Percentiles rank a stretch among this genome's conserved stretches.
These are phyloP conservation scores for Epistrophe grossulariae DNA, from an alignment of 2,888 invertebrate genomes.

Conservation along the genomic window DNA sequence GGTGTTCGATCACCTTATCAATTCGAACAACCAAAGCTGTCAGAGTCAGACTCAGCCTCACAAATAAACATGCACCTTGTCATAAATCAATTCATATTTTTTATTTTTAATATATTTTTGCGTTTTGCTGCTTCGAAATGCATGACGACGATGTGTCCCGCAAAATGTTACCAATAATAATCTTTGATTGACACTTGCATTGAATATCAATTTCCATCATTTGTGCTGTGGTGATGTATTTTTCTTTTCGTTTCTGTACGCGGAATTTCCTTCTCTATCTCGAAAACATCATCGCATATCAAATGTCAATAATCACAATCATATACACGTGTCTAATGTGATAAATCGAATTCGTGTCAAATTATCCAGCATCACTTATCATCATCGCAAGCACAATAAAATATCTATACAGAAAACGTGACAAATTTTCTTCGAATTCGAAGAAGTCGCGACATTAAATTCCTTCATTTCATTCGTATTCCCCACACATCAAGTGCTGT, in stretches of 20 bases:
- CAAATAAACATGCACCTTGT: constrained; percentile 57
- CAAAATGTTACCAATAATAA: constrained; percentile 53
- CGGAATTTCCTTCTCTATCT: background rate
- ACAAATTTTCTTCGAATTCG: constrained; percentile 53
- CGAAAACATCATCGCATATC: constrained; percentile 1
- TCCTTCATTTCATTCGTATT: constrained; percentile 23
- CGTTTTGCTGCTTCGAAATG: constrained; percentile 48
- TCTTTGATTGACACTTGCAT: constrained; percentile 49
- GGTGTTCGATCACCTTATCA: constrained; percentile 26
- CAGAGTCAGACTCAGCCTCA: constrained; percentile 36
- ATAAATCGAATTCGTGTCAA: constrained; percentile 50
- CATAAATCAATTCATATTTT: constrained; percentile 64
- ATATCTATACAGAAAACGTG: constrained; percentile 41
- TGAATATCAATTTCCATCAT: constrained; percentile 57
- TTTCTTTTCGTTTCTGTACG: constrained; percentile 5
- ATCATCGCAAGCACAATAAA: background rate
- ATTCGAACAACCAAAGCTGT: constrained; percentile 34
- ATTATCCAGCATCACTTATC: constrained; percentile 55
- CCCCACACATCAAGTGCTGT: background rate
- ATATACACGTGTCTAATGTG: constrained; percentile 36
- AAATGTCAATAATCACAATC: constrained; percentile 48
- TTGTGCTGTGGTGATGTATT: constrained; percentile 1
- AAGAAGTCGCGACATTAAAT: constrained; percentile 41
- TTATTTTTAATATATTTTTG: background rate
- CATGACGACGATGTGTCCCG: constrained; percentile 31